Evolutionary conservation across 2,797 vertebrate genomes (phyloP).

Genomic region (Gouania willdenowi): DNA sequence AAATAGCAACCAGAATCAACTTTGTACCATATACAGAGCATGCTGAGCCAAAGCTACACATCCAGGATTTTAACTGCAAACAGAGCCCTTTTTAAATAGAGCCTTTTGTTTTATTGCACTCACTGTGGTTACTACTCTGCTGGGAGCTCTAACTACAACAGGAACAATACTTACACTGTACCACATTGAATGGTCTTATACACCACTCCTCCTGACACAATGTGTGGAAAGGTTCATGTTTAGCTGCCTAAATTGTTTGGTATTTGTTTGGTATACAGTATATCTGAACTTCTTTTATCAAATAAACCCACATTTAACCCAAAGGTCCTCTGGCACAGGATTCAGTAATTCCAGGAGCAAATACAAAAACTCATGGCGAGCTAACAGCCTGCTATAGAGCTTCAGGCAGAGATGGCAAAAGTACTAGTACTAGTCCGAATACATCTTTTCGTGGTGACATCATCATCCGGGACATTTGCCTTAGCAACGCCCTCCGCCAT

Average conservation of each 20-base stretch:
- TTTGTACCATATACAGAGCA: slow-evolving; percentile 38
- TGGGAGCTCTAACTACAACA: slow-evolving; percentile 55
- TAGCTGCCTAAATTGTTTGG: slow-evolving; percentile 17
- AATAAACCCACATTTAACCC: no score
- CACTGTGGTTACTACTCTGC: slow-evolving; percentile 49
- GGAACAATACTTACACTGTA: slow-evolving; percentile 63
- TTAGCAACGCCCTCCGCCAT: no score
- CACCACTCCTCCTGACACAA: slow-evolving; percentile 10
- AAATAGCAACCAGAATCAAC: slow-evolving; percentile 36
- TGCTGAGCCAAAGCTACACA: slow-evolving; percentile 23
- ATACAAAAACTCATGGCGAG: no score
- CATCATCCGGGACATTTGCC: no score
- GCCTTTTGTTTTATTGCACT: slow-evolving; percentile 61
- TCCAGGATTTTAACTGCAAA: slow-evolving; percentile 53
- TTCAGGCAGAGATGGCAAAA: no score
- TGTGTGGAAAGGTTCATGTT: slow-evolving; percentile 13
- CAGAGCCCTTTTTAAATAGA: slow-evolving; percentile 47
- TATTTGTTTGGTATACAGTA: no score
- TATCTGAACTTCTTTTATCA: no score
- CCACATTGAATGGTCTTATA: slow-evolving; percentile 29
- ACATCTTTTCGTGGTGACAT: no score
- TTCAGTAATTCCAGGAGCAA: no score
- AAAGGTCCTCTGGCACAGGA: no score
- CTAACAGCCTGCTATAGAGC: no score
- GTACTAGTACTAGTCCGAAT: no score